Evolutionary conservation across 1,140 invertebrate species (phyloP).

Genomic region (Sminthurinus signatus): DNA sequence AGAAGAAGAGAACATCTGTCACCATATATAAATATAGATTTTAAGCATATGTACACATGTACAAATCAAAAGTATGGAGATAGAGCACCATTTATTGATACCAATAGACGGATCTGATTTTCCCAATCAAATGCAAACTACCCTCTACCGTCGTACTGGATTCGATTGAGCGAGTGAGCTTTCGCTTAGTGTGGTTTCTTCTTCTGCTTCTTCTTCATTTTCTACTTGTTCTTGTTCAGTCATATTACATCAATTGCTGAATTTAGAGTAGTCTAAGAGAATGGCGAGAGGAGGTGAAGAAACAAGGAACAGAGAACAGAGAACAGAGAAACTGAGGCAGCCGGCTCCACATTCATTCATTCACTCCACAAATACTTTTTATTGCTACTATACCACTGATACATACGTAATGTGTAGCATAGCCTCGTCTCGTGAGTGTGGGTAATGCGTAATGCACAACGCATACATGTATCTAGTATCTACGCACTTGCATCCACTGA

Average conservation of each 20-base stretch:
- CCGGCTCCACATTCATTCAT: slow-evolving; percentile 20
- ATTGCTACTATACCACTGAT: too few species aligned
- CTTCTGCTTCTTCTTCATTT: too few species aligned
- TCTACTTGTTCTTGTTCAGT: not conserved
- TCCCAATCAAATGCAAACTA: slow-evolving; percentile 34
- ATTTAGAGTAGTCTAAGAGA: slow-evolving; percentile 28
- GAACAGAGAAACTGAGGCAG: slow-evolving; percentile 19
- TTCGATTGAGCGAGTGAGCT: not conserved
- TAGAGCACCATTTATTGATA: not conserved
- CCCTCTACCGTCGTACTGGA: slow-evolving; percentile 16
- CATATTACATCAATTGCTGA: slow-evolving; percentile 17
- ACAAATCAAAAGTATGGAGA: not conserved
- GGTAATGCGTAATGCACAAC: too few species aligned
- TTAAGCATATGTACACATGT: not conserved
- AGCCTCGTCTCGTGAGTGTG: too few species aligned
- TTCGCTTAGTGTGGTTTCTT: slow-evolving; percentile 2
- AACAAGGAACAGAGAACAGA: too few species aligned
- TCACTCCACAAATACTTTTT: slow-evolving; percentile 19
- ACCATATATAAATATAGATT: slow-evolving; percentile 1
- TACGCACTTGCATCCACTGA: too few species aligned
- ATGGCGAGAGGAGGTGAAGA: slow-evolving; percentile 28
- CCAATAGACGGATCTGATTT: slow-evolving; percentile 25
- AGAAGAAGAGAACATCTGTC: slow-evolving; percentile 37
- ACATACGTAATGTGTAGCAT: too few species aligned
- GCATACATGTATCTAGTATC: too few species aligned